These are phyloP conservation scores for Epinephelus malabaricus DNA, from an alignment of 2,797 vertebrate genomes.

Conservation along the genomic window DNA sequence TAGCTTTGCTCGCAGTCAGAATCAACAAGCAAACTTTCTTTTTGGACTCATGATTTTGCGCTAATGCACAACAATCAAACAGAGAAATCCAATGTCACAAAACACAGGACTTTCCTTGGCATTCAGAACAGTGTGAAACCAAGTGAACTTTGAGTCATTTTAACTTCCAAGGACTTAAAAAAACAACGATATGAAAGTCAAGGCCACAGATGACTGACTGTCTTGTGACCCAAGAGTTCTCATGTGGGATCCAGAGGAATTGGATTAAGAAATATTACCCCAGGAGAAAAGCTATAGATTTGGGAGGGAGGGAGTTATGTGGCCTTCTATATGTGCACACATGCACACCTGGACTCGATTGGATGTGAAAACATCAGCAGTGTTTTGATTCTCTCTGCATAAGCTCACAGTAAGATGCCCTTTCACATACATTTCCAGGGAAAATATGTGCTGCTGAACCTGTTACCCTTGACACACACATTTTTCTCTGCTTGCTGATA, in stretches of 20 bases:
- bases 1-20: not conserved
- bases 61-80: not conserved
- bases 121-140: too few relatives aligned
- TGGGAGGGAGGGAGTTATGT: not conserved
- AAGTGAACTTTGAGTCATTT: not conserved
- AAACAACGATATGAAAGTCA: not conserved
- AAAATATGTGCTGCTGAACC: conserved; percentile 1
- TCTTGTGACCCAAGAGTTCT: not conserved
- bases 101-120: too few relatives aligned
- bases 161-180: not conserved
- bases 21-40: not conserved
- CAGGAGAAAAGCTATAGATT: not conserved
- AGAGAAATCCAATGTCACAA: not conserved
- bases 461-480: not conserved
- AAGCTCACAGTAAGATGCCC: not conserved
- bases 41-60: too few relatives aligned
- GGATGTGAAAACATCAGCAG: conserved; percentile 37
- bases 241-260: conserved; percentile 10
- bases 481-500: not conserved
- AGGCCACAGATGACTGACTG: not conserved
- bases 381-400: not conserved
- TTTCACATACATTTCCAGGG: conserved; percentile 14
- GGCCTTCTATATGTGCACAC: not conserved
- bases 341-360: conserved; percentile 21
- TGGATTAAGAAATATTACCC: not conserved